Base-by-base conservation (phyloP, 2,888 invertebrate genomes). In the Ellobium chinense region DNA sequence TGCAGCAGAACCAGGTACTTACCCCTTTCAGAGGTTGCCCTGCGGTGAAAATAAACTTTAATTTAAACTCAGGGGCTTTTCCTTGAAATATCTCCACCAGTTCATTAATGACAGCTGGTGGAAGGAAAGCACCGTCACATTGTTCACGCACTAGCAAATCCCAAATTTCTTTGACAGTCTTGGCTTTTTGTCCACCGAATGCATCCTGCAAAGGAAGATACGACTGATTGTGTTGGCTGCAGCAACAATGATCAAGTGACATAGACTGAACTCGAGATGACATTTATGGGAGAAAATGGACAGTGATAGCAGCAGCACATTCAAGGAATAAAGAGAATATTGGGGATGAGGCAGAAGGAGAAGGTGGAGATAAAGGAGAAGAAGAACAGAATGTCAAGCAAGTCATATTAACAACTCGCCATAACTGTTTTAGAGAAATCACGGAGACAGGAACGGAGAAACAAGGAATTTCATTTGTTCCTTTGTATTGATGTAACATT, bases 1-100 rank as follows among this genome's bases (percentile, higher is more conserved):
- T n/a, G n/a, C n/a, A n/a, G n/a, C n/a, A n/a, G n/a, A n/a, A n/a
- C n/a, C 18, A 18, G 18, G 18, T 46, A 34, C 65, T 29, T 36
- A 76, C 76, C 66, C 62, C n/a, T 69, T 21, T 58, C 27, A 78
- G n/a, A 3, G 70, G 27, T 24, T 62, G 39, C 3, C 78, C 78
- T 7, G 58, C 46, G 29, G 78, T 70, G 18, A 60, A 37, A 5
- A 78, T 70, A 31, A 34, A 60, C 27, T 56, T 60, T 5, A 78
- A 46, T 27, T 31, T 36, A 63, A 62, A 70, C 1, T 60, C 62
- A n/a, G 78, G 78, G 14, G 21, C 21, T 39, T 14, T 56, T 7
- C 21, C 27, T 37, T 60, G 36, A 34, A 70, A 78, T 24, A 37
- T 24, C 24, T 39, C 37, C 12, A 78, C 36, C 2, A 78, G 78